Percentiles rank a stretch among this genome's conserved stretches.
Conservation (phyloP, 2,888 invertebrate species). For the Philhelius pedissequus region DNA sequence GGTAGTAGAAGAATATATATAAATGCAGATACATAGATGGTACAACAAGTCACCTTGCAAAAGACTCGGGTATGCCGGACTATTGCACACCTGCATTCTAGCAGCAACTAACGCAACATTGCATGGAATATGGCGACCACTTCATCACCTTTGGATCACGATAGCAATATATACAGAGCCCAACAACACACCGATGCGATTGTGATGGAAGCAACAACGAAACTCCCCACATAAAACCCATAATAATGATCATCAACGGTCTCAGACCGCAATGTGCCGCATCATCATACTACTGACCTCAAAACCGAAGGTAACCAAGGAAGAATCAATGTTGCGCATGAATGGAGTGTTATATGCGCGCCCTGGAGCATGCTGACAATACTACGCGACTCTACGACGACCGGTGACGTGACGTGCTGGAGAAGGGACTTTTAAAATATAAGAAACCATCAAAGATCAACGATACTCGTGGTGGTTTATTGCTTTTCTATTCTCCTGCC, state of each 20-base stretch:
- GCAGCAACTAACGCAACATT: constrained; percentile 33
- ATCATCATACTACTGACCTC: constrained; percentile 62
- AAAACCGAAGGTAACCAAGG: constrained; percentile 59
- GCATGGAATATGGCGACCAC: constrained; percentile 45
- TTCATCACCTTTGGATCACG: constrained; percentile 51
- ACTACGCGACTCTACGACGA: not conserved
- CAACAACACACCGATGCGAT: not conserved
- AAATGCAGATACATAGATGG: not conserved
- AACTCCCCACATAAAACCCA: not conserved
- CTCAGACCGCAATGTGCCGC: constrained; percentile 43
- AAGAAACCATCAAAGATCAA: not conserved
- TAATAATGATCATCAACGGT: constrained; percentile 49
- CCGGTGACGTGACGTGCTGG: not conserved
- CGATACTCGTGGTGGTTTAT: constrained; percentile 4
- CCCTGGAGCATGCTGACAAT: not conserved
- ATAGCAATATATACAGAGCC: not conserved
- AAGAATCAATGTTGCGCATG: constrained; percentile 37
- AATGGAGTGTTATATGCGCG: constrained; percentile 34
- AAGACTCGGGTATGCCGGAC: constrained; percentile 38
- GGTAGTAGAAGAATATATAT: constrained; percentile 1
- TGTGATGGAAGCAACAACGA: not conserved
- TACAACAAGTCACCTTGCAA: constrained; percentile 42
- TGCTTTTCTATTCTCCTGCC: not conserved
- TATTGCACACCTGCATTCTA: constrained; percentile 53
- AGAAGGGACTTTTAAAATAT: constrained; percentile 30